Conservation (phyloP, 1,140 invertebrate species). For the Scaptomyza graminum region DNA sequence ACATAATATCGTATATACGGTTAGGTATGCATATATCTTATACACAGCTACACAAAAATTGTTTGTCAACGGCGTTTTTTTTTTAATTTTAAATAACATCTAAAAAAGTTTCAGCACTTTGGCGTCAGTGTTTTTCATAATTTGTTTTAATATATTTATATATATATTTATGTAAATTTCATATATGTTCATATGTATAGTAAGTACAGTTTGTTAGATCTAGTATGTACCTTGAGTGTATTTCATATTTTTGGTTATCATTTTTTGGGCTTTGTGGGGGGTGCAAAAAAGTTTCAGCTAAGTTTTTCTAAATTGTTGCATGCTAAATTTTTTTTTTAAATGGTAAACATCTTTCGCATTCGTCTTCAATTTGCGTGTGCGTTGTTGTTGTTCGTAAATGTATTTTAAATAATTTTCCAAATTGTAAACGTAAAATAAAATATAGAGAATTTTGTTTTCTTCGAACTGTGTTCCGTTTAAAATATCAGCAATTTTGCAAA, state of each 20-base stretch:
- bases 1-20: conserved; percentile 26
- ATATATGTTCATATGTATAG: conserved; percentile 35
- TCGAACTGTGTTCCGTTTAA: conserved; percentile 74
- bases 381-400: conserved; percentile 4
- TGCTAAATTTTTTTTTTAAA: conserved; percentile 44
- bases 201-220: conserved; percentile 28
- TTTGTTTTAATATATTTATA: conserved; percentile 28
- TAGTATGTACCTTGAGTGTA: conserved; percentile 10
- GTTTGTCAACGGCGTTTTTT: conserved; percentile 45
- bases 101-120: conserved; percentile 60
- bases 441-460: conserved; percentile 18
- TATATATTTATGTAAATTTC: conserved; percentile 27
- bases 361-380: conserved; percentile 18
- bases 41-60: conserved; percentile 69
- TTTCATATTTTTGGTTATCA: conserved; percentile 15
- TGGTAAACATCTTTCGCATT: conserved; percentile 17
- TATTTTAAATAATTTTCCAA: conserved; percentile 13
- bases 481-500: conserved; percentile 76
- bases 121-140: conserved; percentile 37
- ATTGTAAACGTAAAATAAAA: conserved; percentile 31
- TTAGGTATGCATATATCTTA: conserved; percentile 49
- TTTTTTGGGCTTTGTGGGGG: conserved; percentile 29
- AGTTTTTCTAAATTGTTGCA: conserved; percentile 74
- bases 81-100: conserved; percentile 57
- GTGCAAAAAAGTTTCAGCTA: conserved; percentile 76